These are phyloP conservation scores for Panzeria rudis DNA, from an alignment of 2,888 invertebrate genomes.

Conservation along the genomic window DNA sequence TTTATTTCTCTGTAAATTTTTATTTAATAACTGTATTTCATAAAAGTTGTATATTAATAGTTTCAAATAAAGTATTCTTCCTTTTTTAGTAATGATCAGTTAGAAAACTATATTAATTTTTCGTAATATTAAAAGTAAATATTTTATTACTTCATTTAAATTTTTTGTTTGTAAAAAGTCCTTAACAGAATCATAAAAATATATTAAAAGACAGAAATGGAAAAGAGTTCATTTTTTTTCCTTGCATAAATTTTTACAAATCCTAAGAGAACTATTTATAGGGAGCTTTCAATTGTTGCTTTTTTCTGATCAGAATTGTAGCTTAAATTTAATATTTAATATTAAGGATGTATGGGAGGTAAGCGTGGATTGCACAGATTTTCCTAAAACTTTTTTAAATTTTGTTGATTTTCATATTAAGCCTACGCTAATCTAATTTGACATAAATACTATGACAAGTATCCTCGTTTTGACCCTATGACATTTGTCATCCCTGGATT, in stretches of 20 bases:
- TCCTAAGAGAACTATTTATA: no score
- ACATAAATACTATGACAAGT: no score
- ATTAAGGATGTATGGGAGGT: no score
- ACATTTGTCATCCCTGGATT: no score
- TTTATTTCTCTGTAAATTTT: background rate
- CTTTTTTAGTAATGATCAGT: background rate
- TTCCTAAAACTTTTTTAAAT: no score
- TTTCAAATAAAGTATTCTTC: background rate
- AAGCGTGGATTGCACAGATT: no score
- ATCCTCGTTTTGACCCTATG: no score
- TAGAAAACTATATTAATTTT: constrained; percentile 17
- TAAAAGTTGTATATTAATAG: background rate
- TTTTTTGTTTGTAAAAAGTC: background rate
- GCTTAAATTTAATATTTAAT: no score
- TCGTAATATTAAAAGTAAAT: constrained; percentile 3
- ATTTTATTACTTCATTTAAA: background rate
- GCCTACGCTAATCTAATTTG: no score
- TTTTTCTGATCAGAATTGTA: no score
- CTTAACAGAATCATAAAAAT: constrained; percentile 1
- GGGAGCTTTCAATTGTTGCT: no score
- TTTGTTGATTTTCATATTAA: no score
- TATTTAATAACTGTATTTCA: background rate
- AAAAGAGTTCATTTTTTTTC: background rate
- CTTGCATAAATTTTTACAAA: background rate
- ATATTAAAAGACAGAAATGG: background rate